Evolutionary conservation across 2,888 invertebrate genomes (phyloP).

Genomic region (Priapulus caudatus): DNA sequence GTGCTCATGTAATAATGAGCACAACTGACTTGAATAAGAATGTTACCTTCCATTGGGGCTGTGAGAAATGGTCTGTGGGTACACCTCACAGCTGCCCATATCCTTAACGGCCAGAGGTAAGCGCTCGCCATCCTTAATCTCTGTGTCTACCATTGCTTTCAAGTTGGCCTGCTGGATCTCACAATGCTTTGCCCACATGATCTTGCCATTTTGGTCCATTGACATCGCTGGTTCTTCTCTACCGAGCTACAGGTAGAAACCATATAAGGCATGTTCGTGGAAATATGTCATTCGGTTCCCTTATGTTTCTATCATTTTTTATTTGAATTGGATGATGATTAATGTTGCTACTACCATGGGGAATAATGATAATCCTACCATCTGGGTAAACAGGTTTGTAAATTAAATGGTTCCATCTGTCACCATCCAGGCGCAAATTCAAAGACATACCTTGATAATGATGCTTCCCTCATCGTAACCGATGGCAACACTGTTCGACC

Average conservation of each 20-base stretch:
- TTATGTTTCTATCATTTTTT: no score
- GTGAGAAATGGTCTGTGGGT: conserved; percentile 94
- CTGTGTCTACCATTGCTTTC: conserved; percentile 61
- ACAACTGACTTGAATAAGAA: no score
- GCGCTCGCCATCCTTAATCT: conserved; percentile 76
- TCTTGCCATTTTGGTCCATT: conserved; percentile 97
- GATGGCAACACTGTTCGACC: conserved; percentile 89
- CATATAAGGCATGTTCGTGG: no score
- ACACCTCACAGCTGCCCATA: conserved; percentile 98
- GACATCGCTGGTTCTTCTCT: conserved; percentile 97
- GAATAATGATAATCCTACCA: no score
- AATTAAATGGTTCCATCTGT: no score
- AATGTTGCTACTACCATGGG: no score
- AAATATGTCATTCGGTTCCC: no score
- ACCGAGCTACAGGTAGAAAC: conserved; percentile 50
- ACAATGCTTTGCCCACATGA: conserved; percentile 96
- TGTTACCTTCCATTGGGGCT: conserved; percentile 82
- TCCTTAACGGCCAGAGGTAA: conserved; percentile 90
- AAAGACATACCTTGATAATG: conserved; percentile 66
- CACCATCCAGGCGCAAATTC: no score
- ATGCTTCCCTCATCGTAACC: conserved; percentile 97
- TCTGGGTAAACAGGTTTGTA: no score
- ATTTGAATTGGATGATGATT: no score
- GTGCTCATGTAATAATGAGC: no score
- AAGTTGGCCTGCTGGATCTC: conserved; percentile 94